Conservation (phyloP, 2,888 invertebrate genomes). For the Aelia acuminata region DNA sequence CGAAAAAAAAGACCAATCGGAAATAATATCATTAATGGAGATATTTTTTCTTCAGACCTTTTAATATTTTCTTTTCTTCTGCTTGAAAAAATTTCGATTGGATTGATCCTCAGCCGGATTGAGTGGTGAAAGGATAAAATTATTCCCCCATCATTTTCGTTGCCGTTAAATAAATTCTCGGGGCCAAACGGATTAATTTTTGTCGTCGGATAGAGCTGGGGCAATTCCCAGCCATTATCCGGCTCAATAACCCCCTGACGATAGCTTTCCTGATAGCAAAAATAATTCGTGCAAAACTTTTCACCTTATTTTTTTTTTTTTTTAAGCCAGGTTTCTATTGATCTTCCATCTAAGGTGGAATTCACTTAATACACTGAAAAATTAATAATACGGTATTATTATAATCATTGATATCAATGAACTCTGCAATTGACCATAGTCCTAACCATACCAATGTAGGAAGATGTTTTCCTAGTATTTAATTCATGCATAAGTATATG, state of each 20-base stretch:
- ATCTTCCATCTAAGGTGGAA: background rate
- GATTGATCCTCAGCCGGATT: background rate
- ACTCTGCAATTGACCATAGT: no score
- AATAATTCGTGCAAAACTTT: background rate
- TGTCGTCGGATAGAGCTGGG: background rate
- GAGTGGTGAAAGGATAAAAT: slow-evolving; percentile 1
- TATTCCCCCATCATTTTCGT: background rate
- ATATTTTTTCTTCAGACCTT: background rate
- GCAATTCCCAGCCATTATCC: slow-evolving; percentile 9
- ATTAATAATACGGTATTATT: background rate
- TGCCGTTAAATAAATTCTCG: slow-evolving; percentile 17
- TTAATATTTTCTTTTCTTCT: background rate
- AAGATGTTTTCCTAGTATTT: no score
- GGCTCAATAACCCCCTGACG: slow-evolving; percentile 1
- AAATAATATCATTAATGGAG: background rate
- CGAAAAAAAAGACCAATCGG: no score
- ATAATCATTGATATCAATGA: background rate
- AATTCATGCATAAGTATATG: no score
- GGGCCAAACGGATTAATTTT: slow-evolving; percentile 37
- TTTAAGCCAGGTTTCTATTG: background rate
- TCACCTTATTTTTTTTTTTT: background rate
- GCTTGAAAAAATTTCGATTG: background rate
- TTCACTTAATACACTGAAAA: background rate
- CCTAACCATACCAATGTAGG: no score
- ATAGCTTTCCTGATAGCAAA: background rate